Evolutionary conservation across 2,113 vertebrate species (phyloP).

Genomic region (Malurus alboscapulatus): DNA sequence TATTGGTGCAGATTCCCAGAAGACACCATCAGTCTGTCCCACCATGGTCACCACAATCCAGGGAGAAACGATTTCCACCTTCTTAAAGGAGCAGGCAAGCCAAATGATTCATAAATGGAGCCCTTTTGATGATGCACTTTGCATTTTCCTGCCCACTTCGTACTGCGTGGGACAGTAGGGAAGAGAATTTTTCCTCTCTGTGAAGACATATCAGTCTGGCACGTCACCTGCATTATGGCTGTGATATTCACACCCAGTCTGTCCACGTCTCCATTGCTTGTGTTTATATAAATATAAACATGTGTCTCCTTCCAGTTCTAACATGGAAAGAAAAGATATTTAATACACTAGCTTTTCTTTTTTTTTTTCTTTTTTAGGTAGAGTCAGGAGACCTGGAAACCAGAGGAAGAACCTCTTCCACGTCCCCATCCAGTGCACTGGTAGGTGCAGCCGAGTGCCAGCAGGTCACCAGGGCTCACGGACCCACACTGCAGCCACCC

Average conservation of each 20-base stretch:
- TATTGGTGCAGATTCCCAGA: neutral
- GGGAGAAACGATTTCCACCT: neutral
- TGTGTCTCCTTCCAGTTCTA: neutral
- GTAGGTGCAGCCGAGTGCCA: neutral
- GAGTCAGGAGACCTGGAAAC: neutral
- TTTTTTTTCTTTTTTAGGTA: neutral
- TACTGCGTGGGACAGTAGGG: too few species aligned
- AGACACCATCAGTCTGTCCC: neutral
- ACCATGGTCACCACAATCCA: neutral
- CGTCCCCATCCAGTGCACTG: neutral
- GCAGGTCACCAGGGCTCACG: accelerated
- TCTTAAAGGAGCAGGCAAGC: neutral
- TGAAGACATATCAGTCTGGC: neutral
- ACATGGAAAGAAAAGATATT: neutral
- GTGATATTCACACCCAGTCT: neutral
- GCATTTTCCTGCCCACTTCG: neutral
- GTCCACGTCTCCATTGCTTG: accelerated
- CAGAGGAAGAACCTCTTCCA: neutral
- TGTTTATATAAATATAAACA: neutral
- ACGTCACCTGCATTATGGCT: neutral
- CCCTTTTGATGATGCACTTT: neutral
- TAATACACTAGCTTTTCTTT: neutral
- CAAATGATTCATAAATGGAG: neutral
- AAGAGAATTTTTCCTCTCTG: neutral
- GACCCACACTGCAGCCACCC: accelerated